A percentile compares a stretch with the other conserved stretches of the same genome.
Conservation (phyloP, 2,888 invertebrate species). For the Dascillus cervinus region DNA sequence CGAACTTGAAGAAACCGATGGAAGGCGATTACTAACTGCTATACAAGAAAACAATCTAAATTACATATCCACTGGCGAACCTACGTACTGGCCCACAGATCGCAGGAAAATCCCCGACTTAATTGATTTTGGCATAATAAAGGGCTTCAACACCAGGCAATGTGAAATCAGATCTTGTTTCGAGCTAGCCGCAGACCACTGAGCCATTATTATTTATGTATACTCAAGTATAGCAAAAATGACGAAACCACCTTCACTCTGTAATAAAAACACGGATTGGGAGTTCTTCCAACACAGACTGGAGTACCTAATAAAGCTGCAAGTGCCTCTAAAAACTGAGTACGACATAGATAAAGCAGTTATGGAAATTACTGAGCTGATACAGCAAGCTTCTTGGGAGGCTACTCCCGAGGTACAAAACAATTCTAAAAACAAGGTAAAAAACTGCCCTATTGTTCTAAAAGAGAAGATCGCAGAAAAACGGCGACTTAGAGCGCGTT, state of each 20-base stretch:
- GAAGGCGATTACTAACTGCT: slow-evolving; percentile 5
- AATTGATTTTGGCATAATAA: slow-evolving; percentile 16
- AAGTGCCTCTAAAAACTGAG: slow-evolving; percentile 14
- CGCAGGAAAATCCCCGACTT: slow-evolving; percentile 14
- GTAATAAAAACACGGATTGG: slow-evolving; percentile 8
- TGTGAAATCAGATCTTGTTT: slow-evolving; percentile 9
- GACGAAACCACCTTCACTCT: slow-evolving; percentile 10
- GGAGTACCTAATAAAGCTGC: slow-evolving; percentile 7
- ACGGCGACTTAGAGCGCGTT: slow-evolving; percentile 5
- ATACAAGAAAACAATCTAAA: slow-evolving; percentile 5
- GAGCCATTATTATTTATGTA: slow-evolving; percentile 6
- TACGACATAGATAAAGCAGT: slow-evolving; percentile 5
- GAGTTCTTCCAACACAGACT: slow-evolving; percentile 9
- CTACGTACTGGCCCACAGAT: slow-evolving; percentile 19
- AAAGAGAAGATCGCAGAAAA: slow-evolving; percentile 8
- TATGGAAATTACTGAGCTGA: slow-evolving; percentile 2
- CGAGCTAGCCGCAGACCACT: slow-evolving; percentile 14
- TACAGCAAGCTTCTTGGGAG: slow-evolving; percentile 5
- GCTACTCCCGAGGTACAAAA: slow-evolving; percentile 5
- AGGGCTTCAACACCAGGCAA: slow-evolving; percentile 8
- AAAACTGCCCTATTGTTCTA: slow-evolving; percentile 2
- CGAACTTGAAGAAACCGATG: slow-evolving; percentile 7
- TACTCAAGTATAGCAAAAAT: slow-evolving; percentile 2
- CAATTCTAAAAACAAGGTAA: background rate
- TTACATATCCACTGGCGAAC: slow-evolving; percentile 13